Conservation (phyloP, 2,113 vertebrate species). For the Muntiacus muntjak region DNA sequence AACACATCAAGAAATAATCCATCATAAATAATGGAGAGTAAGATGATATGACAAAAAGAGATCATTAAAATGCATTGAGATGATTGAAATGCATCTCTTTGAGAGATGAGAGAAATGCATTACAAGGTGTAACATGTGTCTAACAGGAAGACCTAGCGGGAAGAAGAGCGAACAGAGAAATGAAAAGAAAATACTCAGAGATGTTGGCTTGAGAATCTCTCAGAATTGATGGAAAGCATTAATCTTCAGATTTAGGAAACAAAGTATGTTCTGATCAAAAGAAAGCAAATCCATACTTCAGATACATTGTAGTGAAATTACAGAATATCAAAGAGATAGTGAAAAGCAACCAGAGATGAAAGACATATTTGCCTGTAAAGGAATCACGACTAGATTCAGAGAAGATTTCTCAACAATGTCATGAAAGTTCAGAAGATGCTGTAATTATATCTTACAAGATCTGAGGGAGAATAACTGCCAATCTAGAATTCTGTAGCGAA, state of each 20-base stretch:
- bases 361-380: background rate
- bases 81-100: background rate
- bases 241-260: background rate
- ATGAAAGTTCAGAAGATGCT: background rate
- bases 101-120: background rate
- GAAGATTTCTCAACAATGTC: background rate
- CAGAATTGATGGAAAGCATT: background rate
- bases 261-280: background rate
- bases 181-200: background rate
- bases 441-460: background rate
- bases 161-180: background rate
- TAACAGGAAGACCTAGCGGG: background rate
- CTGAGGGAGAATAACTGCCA: background rate
- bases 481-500: background rate
- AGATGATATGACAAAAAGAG: background rate
- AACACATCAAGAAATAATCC: background rate
- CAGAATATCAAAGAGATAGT: background rate
- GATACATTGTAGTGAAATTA: background rate
- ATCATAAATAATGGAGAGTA: background rate
- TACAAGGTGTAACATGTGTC: background rate
- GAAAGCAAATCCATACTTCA: background rate
- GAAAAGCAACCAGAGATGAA: background rate
- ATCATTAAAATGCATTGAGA: background rate
- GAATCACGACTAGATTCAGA: background rate
- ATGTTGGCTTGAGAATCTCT: background rate